Evolutionary conservation across 1,140 invertebrate species (phyloP).

Genomic region (Trinorchestia longiramus): DNA sequence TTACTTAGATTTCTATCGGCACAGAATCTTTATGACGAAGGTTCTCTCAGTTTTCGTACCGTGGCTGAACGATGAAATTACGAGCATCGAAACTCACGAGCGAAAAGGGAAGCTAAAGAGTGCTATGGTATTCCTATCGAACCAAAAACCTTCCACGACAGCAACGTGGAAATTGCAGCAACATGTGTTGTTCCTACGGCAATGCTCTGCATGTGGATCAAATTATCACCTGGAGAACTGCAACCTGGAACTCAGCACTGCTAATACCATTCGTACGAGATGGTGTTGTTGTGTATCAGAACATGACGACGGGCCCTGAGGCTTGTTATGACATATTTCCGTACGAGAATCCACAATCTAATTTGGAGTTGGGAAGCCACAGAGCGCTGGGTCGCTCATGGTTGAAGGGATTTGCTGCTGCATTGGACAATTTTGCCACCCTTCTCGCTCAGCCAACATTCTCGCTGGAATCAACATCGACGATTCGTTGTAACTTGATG

Average conservation of each 20-base stretch:
- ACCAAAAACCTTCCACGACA: not conserved
- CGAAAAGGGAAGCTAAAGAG: not conserved
- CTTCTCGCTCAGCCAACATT: slow-evolving; percentile 10
- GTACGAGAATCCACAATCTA: slow-evolving; percentile 41
- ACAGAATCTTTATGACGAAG: not conserved
- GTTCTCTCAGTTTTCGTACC: not conserved
- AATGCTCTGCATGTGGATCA: not conserved
- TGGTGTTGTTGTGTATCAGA: not conserved
- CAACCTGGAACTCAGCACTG: not conserved
- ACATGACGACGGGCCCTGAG: not conserved
- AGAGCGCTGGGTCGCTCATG: slow-evolving; percentile 23
- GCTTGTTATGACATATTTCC: slow-evolving; percentile 45
- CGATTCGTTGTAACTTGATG: slow-evolving; percentile 18
- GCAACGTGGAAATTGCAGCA: not conserved
- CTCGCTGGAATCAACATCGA: slow-evolving; percentile 15
- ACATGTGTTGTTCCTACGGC: not conserved
- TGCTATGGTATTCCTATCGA: not conserved
- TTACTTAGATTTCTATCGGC: not conserved
- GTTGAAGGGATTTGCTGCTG: slow-evolving; percentile 29
- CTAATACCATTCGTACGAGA: not conserved
- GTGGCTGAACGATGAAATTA: not conserved
- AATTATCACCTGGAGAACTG: not conserved
- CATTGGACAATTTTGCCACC: slow-evolving; percentile 23
- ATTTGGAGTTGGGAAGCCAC: slow-evolving; percentile 40
- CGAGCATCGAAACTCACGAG: not conserved